Conservation (phyloP, 2,797 vertebrate species). For the Hoplostethus mediterraneus region DNA sequence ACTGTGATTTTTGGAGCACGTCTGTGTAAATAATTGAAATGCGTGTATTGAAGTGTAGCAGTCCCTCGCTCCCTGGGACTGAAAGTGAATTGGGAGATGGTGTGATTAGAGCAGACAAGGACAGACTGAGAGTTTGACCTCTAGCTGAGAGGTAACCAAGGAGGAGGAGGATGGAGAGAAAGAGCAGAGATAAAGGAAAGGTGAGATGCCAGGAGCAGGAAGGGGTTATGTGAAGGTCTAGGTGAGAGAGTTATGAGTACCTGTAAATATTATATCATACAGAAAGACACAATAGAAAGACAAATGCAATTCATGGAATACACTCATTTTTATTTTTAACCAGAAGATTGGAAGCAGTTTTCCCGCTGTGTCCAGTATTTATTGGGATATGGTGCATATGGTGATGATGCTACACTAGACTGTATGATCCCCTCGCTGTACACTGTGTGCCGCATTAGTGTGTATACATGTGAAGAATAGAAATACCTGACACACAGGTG, state of each 20-base stretch:
- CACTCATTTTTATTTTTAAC: no score
- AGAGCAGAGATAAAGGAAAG: background rate
- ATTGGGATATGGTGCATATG: no score
- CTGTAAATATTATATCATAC: conserved; percentile 1
- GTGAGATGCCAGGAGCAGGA: background rate
- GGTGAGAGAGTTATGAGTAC: background rate
- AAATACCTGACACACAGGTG: no score
- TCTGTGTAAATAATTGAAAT: conserved; percentile 34
- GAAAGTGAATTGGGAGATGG: conserved; percentile 67
- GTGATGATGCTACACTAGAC: no score
- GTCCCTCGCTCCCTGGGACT: conserved; percentile 31
- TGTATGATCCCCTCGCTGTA: no score
- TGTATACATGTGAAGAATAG: no score
- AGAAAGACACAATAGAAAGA: background rate
- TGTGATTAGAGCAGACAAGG: conserved; percentile 70
- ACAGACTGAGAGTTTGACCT: conserved; percentile 67
- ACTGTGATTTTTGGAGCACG: background rate
- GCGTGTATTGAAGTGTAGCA: conserved; percentile 18
- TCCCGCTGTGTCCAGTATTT: no score
- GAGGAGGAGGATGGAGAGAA: conserved; percentile 20
- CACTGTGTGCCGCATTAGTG: no score
- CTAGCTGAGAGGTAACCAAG: conserved; percentile 51
- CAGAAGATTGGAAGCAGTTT: no score
- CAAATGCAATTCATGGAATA: no score
- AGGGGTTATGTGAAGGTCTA: background rate